These are phyloP conservation scores for Pachymerium ferrugineum DNA, from an alignment of 2,888 invertebrate genomes.

Conservation along the genomic window DNA sequence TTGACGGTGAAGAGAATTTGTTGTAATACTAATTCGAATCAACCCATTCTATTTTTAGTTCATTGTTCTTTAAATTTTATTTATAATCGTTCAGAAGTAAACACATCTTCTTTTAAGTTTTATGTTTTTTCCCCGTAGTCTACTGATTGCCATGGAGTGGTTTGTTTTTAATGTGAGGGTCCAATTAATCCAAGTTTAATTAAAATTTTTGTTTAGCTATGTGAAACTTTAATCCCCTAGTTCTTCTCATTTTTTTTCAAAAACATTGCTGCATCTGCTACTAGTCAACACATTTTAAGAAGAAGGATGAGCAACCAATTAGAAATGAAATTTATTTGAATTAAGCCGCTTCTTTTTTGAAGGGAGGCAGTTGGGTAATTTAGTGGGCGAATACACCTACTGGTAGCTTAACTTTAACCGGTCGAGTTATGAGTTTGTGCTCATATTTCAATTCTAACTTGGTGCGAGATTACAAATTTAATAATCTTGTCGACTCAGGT, in stretches of 20 bases:
- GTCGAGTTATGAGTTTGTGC: not conserved
- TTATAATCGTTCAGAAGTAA: too few species aligned
- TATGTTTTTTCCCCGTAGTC: too few species aligned
- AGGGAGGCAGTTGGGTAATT: not conserved
- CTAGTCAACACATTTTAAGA: slow-evolving; percentile 4
- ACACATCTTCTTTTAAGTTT: not conserved
- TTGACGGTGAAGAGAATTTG: too few species aligned
- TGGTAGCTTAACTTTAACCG: not conserved
- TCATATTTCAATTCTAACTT: not conserved
- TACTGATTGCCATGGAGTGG: not conserved
- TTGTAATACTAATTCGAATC: too few species aligned
- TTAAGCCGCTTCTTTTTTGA: not conserved
- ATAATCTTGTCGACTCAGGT: not conserved
- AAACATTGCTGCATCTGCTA: not conserved
- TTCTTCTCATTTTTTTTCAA: not conserved
- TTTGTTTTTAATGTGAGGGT: not conserved
- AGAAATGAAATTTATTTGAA: slow-evolving; percentile 2
- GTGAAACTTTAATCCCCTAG: not conserved
- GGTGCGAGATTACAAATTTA: slow-evolving; percentile 17
- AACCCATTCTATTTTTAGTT: too few species aligned
- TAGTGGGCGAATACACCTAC: not conserved
- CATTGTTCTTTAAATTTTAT: too few species aligned
- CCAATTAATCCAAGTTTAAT: slow-evolving; percentile 21
- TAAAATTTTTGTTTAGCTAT: not conserved
- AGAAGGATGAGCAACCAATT: not conserved